Percentiles rank a stretch among this genome's conserved stretches.
Conservation (phyloP, 2,113 vertebrate species). For the Sisor rabdophorus region DNA sequence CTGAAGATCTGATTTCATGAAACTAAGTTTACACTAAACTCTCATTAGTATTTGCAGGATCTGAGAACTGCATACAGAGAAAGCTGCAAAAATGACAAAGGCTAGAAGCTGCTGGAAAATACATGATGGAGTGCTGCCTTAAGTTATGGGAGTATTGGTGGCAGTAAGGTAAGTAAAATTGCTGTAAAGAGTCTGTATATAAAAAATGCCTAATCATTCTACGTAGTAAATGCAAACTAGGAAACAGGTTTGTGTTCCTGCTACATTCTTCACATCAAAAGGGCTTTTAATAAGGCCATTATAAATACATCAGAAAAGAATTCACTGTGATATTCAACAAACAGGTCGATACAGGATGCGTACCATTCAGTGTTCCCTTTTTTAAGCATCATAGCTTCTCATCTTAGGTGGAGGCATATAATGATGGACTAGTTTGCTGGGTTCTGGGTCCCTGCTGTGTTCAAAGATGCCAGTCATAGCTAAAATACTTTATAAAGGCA, state of each 20-base stretch:
- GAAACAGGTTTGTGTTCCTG: conserved; percentile 60
- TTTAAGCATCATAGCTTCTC: conserved; percentile 59
- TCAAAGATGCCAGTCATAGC: conserved; percentile 69
- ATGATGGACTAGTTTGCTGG: conserved; percentile 63
- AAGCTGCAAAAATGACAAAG: too few relatives aligned
- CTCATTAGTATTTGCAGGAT: too few relatives aligned
- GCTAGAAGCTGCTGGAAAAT: too few relatives aligned
- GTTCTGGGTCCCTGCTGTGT: conserved; percentile 66
- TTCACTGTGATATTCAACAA: conserved; percentile 73
- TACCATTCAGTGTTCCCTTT: conserved; percentile 67
- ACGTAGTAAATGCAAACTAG: conserved; percentile 52
- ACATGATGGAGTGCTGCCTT: too few relatives aligned
- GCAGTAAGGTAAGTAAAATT: too few relatives aligned
- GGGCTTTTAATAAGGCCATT: conserved; percentile 73
- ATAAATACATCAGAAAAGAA: conserved; percentile 76
- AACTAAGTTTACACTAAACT: too few relatives aligned
- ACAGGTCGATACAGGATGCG: conserved; percentile 78
- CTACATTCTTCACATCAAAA: conserved; percentile 74
- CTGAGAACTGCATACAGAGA: too few relatives aligned
- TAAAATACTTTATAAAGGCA: conserved; percentile 68
- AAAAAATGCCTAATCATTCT: conserved; percentile 33
- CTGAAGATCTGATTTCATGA: too few relatives aligned
- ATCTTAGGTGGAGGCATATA: conserved; percentile 59
- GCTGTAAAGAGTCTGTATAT: too few relatives aligned
- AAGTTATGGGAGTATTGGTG: too few relatives aligned